Evolutionary conservation across 1,140 invertebrate genomes (phyloP).

Genomic region (Drosophila serrata): DNA sequence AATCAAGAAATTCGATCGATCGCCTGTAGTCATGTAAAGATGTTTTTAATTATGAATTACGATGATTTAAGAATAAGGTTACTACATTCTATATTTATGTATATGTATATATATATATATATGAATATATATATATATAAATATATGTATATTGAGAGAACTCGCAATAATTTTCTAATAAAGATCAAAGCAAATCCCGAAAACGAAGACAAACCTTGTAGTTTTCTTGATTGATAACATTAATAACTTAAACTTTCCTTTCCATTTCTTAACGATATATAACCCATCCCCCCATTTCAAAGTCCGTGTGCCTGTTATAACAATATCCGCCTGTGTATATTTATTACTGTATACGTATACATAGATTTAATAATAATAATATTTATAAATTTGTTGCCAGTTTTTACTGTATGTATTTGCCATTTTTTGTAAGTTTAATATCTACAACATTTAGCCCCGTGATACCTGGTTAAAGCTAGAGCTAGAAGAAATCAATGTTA

Average conservation of each 20-base stretch:
- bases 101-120: constrained; percentile 47
- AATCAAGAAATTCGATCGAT: constrained; percentile 45
- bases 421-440: constrained; percentile 49
- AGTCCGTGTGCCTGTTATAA: constrained; percentile 8
- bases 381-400: constrained; percentile 52
- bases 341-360: constrained; percentile 44
- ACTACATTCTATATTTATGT: constrained; percentile 43
- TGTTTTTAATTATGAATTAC: constrained; percentile 72
- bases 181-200: constrained; percentile 31
- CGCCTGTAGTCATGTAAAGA: constrained; percentile 67
- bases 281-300: background rate
- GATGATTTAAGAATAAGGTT: constrained; percentile 33
- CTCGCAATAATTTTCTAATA: constrained; percentile 77
- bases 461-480: background rate
- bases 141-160: constrained; percentile 65
- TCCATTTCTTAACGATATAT: background rate
- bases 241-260: too few relatives aligned
- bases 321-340: constrained; percentile 54
- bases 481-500: background rate
- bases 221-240: constrained; percentile 19
- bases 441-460: constrained; percentile 56
- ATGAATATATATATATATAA: constrained; percentile 38
- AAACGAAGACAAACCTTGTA: constrained; percentile 7
- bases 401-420: constrained; percentile 61
- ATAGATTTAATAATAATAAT: constrained; percentile 41